phyloP scores from a whole-genome alignment of 37 sponge, comb jelly and placozoan species.

The Petrosia ficiformis region DNA sequence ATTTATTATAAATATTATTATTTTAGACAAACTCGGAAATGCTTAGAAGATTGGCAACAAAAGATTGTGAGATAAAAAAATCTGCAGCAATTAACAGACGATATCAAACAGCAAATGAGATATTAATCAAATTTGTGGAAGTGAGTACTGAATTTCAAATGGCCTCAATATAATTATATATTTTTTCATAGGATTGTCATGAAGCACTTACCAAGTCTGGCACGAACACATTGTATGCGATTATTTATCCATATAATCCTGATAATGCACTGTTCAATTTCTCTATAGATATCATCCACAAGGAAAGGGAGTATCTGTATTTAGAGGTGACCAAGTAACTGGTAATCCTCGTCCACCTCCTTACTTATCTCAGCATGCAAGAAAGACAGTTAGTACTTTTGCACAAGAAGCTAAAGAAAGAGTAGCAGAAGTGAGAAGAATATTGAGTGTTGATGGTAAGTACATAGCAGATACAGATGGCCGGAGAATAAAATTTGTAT shows the following conservation, averaged over 20 bases:
- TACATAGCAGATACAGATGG: not conserved
- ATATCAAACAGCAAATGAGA: slow-evolving; percentile 62
- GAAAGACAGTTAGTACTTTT: slow-evolving; percentile 43
- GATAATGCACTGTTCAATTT: not conserved
- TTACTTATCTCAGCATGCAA: slow-evolving; percentile 67
- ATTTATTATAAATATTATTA: not conserved
- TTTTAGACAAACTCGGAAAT: slow-evolving; percentile 31
- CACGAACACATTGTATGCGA: not conserved
- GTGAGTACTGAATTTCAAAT: slow-evolving; percentile 12
- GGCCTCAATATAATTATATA: not conserved
- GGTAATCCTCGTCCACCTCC: slow-evolving; percentile 81
- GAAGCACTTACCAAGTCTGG: slow-evolving; percentile 51
- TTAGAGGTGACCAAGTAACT: slow-evolving; percentile 60
- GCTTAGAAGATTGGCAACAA: slow-evolving; percentile 28
- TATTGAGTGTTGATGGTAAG: slow-evolving; percentile 54
- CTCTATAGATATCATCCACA: slow-evolving; percentile 57
- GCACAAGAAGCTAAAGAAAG: slow-evolving; percentile 74
- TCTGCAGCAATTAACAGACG: slow-evolving; percentile 28
- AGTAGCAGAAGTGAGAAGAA: slow-evolving; percentile 32
- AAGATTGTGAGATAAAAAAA: slow-evolving; percentile 63
- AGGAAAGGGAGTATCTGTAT: slow-evolving; percentile 58
- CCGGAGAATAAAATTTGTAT: not conserved
- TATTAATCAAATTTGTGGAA: slow-evolving; percentile 53
- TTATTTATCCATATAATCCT: not conserved
- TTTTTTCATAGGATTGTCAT: slow-evolving; percentile 35